Conservation (phyloP, 1,140 invertebrate species). For the Cardiocondyla obscurior region DNA sequence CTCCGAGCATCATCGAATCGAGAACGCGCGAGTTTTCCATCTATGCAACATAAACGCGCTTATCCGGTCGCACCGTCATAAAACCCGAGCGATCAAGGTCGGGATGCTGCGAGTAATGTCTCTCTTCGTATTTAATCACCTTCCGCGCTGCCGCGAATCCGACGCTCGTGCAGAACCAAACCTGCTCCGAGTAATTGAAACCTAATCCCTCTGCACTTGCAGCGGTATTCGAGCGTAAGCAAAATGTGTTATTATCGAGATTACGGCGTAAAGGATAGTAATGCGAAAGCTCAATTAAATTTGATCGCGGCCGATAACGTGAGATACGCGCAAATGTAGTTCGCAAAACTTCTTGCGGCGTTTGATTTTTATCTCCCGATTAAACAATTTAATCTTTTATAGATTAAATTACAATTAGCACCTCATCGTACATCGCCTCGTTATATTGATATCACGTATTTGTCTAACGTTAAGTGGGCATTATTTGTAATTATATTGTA, state of each 20-base stretch:
- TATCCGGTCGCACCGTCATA: conserved; percentile 49
- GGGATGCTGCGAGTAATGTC: conserved; percentile 55
- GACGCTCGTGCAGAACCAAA: conserved; percentile 1
- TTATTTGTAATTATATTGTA: conserved; percentile 1
- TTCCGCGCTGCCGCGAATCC: conserved; percentile 35
- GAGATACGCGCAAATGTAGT: not conserved
- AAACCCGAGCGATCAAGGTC: conserved; percentile 61
- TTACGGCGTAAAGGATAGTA: not conserved
- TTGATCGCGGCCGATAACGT: not conserved
- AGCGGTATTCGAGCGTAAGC: not conserved
- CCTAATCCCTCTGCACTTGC: not conserved
- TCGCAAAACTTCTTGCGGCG: not conserved
- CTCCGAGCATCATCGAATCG: conserved; percentile 71
- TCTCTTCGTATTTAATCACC: conserved; percentile 65
- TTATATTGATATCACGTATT: not conserved
- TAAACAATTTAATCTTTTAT: not conserved
- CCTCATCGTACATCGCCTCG: not conserved
- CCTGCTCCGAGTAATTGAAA: conserved; percentile 37
- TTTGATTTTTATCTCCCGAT: not conserved
- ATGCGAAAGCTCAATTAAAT: conserved; percentile 22
- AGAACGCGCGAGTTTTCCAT: conserved; percentile 65
- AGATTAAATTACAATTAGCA: not conserved
- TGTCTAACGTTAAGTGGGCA: not conserved
- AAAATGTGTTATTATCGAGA: conserved; percentile 32
- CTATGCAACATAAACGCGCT: conserved; percentile 18